These are phyloP conservation scores for Microtus ochrogaster DNA, from an alignment of 2,113 vertebrate species.

Conservation along the genomic window DNA sequence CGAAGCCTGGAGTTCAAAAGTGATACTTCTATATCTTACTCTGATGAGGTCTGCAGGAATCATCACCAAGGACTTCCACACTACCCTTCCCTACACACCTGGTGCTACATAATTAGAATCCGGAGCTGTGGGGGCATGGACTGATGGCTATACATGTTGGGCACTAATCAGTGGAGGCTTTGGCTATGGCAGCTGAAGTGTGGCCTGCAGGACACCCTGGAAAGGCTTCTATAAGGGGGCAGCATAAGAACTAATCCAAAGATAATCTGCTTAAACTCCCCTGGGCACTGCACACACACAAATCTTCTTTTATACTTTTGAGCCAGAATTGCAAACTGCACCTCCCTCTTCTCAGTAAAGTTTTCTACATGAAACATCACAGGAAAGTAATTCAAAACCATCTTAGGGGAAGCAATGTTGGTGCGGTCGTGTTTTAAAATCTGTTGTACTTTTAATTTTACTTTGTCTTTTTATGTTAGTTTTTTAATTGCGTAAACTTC, in stretches of 20 bases:
- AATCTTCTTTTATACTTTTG: neutral
- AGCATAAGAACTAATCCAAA: neutral
- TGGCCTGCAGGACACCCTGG: neutral
- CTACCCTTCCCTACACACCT: neutral
- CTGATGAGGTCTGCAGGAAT: neutral
- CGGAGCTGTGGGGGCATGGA: neutral
- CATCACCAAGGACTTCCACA: neutral
- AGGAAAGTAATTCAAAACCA: neutral
- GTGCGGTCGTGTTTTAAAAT: neutral
- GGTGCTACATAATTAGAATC: neutral
- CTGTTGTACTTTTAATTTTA: neutral
- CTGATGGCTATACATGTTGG: neutral
- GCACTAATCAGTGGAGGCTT: neutral
- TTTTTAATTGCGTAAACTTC: neutral
- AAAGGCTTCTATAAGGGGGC: neutral
- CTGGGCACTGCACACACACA: neutral
- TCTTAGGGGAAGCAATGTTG: neutral
- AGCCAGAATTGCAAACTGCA: neutral
- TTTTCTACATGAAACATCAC: neutral
- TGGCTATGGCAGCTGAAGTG: neutral
- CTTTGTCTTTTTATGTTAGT: neutral
- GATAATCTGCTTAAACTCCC: neutral
- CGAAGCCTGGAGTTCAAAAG: neutral
- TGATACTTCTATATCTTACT: too few relatives aligned
- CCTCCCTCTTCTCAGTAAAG: neutral